Percentiles rank a stretch among this genome's conserved stretches.
These are phyloP conservation scores for Metacarcinus magister DNA, from an alignment of 2,888 invertebrate genomes.

Conservation along the genomic window DNA sequence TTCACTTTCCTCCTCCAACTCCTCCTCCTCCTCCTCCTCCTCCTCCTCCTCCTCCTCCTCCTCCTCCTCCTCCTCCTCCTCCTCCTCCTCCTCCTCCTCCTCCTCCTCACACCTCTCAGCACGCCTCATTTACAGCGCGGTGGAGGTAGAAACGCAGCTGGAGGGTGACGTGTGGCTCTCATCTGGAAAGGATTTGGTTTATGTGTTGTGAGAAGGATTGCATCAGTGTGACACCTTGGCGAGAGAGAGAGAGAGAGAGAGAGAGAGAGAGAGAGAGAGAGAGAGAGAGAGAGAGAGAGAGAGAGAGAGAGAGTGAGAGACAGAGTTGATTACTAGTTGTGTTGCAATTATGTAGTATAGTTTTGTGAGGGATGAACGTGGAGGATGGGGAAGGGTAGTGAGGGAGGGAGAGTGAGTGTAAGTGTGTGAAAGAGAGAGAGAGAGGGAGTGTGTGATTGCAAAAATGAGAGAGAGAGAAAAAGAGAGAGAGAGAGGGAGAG, in stretches of 20 bases:
- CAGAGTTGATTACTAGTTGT: too few species aligned
- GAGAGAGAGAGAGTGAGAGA: background rate
- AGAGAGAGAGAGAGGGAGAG: too few species aligned
- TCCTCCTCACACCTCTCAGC: background rate
- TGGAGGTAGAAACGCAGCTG: background rate
- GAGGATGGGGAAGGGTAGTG: too few species aligned
- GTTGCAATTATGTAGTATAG: too few species aligned
- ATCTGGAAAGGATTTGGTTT: background rate
- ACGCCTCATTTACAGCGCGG: background rate
- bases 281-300: background rate
- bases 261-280: slow-evolving; percentile 21
- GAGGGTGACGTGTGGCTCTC: background rate
- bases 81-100: slow-evolving; percentile 54
- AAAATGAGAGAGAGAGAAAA: background rate
- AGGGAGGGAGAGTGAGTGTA: background rate
- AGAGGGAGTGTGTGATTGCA: slow-evolving; percentile 1
- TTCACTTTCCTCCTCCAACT: too few species aligned
- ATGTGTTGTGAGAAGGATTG: background rate
- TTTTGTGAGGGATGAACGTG: too few species aligned
- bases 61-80: slow-evolving; percentile 59
- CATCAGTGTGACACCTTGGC: background rate
- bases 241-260: background rate
- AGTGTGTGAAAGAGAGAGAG: slow-evolving; percentile 46
- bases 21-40: background rate
- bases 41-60: slow-evolving; percentile 29